These are phyloP conservation scores for Pseudomugil gertrudae DNA, from an alignment of 2,797 vertebrate species.

Conservation along the genomic window DNA sequence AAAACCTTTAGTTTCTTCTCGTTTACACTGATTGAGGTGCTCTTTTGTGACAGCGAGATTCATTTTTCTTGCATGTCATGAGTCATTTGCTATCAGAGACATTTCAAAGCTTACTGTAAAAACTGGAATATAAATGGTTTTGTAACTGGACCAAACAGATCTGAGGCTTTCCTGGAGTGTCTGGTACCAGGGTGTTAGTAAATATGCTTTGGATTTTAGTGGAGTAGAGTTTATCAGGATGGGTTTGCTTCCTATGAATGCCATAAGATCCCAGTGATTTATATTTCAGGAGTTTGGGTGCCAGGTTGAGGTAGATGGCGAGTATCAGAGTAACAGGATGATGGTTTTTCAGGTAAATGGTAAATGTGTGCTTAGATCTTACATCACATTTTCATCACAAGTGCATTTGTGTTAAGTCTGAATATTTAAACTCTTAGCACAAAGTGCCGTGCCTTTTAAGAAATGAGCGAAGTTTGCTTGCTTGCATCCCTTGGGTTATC, in stretches of 20 bases:
- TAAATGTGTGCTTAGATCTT: not conserved
- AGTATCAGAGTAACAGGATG: too few species aligned
- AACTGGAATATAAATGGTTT: too few species aligned
- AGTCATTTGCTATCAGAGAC: not conserved
- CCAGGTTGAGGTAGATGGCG: too few species aligned
- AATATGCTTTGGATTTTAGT: too few species aligned
- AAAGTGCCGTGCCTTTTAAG: not conserved
- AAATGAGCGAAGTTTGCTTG: not conserved
- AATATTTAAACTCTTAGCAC: not conserved
- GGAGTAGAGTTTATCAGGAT: too few species aligned
- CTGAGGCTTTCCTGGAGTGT: too few species aligned
- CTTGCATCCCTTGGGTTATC: conserved; percentile 9
- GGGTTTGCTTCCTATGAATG: too few species aligned
- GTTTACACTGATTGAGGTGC: conserved; percentile 5
- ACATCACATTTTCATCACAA: not conserved
- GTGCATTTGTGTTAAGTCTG: not conserved
- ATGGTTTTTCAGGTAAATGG: too few species aligned
- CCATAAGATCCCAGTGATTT: too few species aligned
- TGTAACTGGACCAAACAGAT: too few species aligned
- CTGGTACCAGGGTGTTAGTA: too few species aligned
- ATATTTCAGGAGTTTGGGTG: too few species aligned
- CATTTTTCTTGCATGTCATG: not conserved
- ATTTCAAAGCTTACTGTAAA: not conserved
- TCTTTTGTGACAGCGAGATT: not conserved
- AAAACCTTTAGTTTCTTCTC: conserved; percentile 20